These are phyloP conservation scores for Helobdella robusta DNA, from an alignment of 2,888 invertebrate species.

Conservation along the genomic window DNA sequence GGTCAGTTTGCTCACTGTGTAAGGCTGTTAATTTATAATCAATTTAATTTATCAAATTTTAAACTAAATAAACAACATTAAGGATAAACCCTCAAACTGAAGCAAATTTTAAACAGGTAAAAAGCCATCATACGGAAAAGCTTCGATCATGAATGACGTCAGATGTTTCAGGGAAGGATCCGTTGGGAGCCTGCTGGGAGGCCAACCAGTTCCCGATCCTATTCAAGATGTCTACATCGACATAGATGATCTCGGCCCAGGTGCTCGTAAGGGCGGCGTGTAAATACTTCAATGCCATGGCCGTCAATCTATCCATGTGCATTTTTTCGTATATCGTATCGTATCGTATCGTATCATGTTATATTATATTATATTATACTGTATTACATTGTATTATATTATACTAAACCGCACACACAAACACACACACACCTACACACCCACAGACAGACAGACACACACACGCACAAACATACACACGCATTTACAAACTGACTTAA, in stretches of 20 bases:
- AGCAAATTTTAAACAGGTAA: no score
- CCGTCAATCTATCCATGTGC: constrained; percentile 77
- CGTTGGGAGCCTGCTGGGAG: constrained; percentile 29
- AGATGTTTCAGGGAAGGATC: constrained; percentile 32
- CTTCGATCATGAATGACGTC: constrained; percentile 31
- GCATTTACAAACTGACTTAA: constrained; percentile 65
- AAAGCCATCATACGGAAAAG: constrained; percentile 30
- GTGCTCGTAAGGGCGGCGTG: constrained; percentile 63
- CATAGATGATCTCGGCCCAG: constrained; percentile 33
- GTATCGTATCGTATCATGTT: no score
- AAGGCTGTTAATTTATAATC: constrained; percentile 27
- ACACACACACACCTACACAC: no score
- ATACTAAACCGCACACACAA: no score
- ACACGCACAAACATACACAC: no score
- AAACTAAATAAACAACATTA: not conserved
- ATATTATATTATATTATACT: no score
- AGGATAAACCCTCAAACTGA: no score
- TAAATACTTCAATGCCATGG: constrained; percentile 76
- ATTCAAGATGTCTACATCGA: constrained; percentile 32
- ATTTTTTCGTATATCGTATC: no score
- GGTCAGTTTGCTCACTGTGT: constrained; percentile 18
- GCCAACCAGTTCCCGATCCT: constrained; percentile 35
- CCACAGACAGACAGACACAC: no score
- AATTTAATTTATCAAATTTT: not conserved
- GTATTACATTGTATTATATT: no score